Evolutionary conservation across 2,888 invertebrate genomes (phyloP), one percentile per base, ranked within the genome.

Genomic region (Helleia helle): DNA sequence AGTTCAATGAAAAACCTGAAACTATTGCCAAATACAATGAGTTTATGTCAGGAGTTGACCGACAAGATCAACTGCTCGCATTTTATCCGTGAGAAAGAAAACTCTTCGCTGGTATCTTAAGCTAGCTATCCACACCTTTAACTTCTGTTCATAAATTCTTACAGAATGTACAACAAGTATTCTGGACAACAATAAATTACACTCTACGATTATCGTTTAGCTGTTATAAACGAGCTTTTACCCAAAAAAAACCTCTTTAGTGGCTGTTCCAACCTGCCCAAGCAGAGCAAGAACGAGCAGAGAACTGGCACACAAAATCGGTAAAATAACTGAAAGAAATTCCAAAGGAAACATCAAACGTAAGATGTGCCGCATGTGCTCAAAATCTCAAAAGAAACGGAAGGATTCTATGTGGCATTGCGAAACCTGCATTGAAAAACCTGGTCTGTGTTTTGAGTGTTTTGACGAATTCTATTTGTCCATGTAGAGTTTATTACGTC

Each of bases 21-120:
- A 38, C 49, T 14, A 43, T 54, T 14, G 28, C 42, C 13, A 27
- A 48, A 26, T 54, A 50, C 29, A 53, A 53, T 31, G 34, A 54
- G 5, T 46, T 40, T 39, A 52, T 50, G 52, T 46, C 49, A 14
- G 50, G 49, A n/a, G 43, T 54, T 9, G 50, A 52, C 24, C 13
- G 39, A 6, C 49, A 50, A 36, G 51, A 52, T 28, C 51, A 54
- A 36, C 46, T 52, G 41, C 41, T 52, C 4, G 29, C 43, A 12
- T 54, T 47, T 29, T 52, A 54, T 17, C 48, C 50, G 6, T 43
- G 45, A 40, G 46, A 49, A 43, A 48, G 49, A 54, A 47, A 41
- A 52, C 49, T 24, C 12, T 54, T 14, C 36, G 48, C 6, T 54
- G 52, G 51, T 50, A 51, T 15, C 29, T 40, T 11, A 49, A 54